Evolutionary conservation across 1,140 invertebrate species (phyloP).

Genomic region (Hycleus phaleratus): DNA sequence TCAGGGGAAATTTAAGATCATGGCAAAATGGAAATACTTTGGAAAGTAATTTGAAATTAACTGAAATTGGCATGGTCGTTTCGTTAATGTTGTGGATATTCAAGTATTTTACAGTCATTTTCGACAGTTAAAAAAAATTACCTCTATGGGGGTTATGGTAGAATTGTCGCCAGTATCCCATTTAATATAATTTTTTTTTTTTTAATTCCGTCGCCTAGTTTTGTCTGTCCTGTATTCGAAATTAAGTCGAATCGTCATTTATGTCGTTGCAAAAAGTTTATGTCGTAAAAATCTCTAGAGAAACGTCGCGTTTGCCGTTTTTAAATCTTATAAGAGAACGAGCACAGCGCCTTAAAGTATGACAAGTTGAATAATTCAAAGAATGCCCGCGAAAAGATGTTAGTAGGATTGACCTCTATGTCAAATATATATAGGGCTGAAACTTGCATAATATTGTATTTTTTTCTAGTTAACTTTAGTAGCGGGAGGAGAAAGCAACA

Average conservation of each 20-base stretch:
- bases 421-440: constrained; percentile 5
- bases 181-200: too few species aligned
- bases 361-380: constrained; percentile 20
- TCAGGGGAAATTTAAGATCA: constrained; percentile 8
- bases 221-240: not conserved
- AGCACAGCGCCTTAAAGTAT: constrained; percentile 11
- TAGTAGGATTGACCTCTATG: not conserved
- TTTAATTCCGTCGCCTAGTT: too few species aligned
- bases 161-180: too few species aligned
- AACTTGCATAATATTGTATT: not conserved
- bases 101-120: not conserved
- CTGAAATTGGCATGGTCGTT: constrained; percentile 12
- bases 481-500: not conserved
- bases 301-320: constrained; percentile 14
- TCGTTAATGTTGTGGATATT: not conserved
- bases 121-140: too few species aligned
- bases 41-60: constrained; percentile 30
- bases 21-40: constrained; percentile 27
- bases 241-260: constrained; percentile 18
- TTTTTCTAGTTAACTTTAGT: not conserved
- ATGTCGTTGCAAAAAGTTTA: constrained; percentile 9
- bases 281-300: constrained; percentile 11
- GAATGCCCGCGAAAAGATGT: constrained; percentile 5
- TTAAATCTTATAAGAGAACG: constrained; percentile 14
- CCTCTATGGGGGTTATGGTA: too few species aligned